phyloP scores from a whole-genome alignment of 2,888 invertebrate genomes.

The Nezara viridula region DNA sequence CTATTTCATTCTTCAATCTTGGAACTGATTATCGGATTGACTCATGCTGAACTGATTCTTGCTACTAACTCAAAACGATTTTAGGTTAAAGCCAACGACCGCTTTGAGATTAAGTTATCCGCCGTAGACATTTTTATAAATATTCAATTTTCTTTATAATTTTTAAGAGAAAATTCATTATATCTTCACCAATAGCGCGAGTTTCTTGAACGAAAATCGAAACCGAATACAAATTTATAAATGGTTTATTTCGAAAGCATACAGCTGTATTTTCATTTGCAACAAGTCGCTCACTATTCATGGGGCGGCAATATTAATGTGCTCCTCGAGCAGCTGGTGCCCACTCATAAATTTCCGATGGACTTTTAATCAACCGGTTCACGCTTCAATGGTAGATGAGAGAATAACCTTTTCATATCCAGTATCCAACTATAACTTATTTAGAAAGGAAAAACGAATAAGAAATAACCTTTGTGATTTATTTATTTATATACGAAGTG shows the following conservation, averaged over 20 bases:
- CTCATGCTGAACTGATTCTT: too few species aligned
- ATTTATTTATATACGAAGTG: too few species aligned
- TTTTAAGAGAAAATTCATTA: too few species aligned
- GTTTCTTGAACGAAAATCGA: not conserved
- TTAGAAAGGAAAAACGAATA: not conserved
- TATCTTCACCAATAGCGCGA: too few species aligned
- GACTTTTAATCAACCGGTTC: constrained; percentile 21
- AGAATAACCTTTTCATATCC: not conserved
- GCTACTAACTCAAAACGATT: too few species aligned
- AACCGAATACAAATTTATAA: not conserved
- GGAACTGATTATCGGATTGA: too few species aligned
- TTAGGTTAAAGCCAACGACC: too few species aligned
- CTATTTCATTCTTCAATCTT: too few species aligned
- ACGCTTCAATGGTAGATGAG: not conserved
- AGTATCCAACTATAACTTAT: not conserved
- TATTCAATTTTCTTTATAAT: too few species aligned
- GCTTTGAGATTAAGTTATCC: too few species aligned
- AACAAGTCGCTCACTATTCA: not conserved
- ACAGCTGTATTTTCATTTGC: not conserved
- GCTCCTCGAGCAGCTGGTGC: not conserved
- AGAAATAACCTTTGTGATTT: not conserved
- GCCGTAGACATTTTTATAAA: too few species aligned
- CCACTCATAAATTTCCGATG: not conserved
- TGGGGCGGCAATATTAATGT: not conserved
- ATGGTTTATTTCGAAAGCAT: not conserved